Conservation (phyloP, 2,797 vertebrate genomes). For the Bradypodion pumilum region DNA sequence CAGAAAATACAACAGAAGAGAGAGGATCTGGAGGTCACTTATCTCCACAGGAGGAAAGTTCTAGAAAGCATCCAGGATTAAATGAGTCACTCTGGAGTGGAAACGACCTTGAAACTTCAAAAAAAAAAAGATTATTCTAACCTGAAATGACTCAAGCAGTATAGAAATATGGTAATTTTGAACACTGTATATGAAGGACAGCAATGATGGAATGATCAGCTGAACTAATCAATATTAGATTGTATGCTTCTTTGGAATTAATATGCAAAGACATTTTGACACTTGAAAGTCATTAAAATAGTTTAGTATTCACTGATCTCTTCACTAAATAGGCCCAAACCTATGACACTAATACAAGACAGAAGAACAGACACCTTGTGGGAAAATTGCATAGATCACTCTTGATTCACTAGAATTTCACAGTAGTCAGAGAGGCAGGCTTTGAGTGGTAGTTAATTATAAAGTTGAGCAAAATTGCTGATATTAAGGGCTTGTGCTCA, state of each 20-base stretch:
- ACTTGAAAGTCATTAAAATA: too few species aligned
- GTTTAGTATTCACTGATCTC: too few species aligned
- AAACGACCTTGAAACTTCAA: not conserved
- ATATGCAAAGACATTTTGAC: too few species aligned
- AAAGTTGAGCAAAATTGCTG: not conserved
- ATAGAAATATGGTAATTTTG: not conserved
- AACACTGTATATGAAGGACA: not conserved
- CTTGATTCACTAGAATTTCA: not conserved
- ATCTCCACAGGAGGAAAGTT: not conserved
- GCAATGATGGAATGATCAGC: not conserved
- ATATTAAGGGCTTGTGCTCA: too few species aligned
- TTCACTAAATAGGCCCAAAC: too few species aligned
- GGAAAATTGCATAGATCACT: not conserved
- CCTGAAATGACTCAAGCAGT: not conserved
- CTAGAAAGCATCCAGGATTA: not conserved
- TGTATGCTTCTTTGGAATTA: not conserved
- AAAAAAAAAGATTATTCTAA: not conserved
- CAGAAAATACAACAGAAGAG: not conserved
- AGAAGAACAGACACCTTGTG: not conserved
- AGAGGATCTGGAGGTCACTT: too few species aligned
- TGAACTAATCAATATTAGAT: not conserved
- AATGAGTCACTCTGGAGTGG: not conserved
- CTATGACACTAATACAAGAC: too few species aligned
- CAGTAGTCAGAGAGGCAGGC: not conserved
- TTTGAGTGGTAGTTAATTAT: not conserved